These are phyloP conservation scores for Hoplodrina blanda DNA, from an alignment of 2,888 invertebrate species.

Conservation along the genomic window DNA sequence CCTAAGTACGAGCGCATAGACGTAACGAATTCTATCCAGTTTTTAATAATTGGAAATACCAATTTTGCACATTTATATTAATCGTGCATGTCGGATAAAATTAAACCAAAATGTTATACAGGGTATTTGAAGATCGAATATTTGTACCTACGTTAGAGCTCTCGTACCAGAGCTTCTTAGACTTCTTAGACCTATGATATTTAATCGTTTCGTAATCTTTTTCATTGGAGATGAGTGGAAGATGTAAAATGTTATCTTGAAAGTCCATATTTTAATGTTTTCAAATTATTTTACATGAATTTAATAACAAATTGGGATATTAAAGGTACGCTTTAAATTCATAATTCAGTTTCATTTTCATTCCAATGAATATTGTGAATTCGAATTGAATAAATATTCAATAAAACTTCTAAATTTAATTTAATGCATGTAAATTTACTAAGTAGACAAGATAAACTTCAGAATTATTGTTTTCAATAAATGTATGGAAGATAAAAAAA, in stretches of 20 bases:
- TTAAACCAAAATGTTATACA: too few relatives aligned
- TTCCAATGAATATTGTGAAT: neutral
- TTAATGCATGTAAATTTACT: neutral
- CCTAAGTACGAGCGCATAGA: neutral
- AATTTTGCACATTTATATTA: too few relatives aligned
- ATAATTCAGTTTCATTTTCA: neutral
- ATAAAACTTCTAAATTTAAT: conserved; percentile 14
- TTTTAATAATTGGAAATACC: too few relatives aligned
- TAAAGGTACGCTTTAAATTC: neutral
- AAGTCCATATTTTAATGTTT: neutral
- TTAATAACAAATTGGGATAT: neutral
- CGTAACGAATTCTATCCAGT: neutral
- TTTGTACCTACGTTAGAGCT: too few relatives aligned
- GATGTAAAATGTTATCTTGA: too few relatives aligned
- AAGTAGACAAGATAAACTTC: conserved; percentile 15
- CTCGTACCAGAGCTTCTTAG: too few relatives aligned
- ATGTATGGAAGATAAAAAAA: conserved; percentile 18
- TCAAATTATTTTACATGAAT: neutral
- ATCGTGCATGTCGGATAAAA: too few relatives aligned
- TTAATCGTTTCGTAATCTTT: too few relatives aligned
- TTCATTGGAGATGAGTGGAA: too few relatives aligned
- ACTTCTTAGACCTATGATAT: too few relatives aligned
- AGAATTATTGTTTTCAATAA: conserved; percentile 20
- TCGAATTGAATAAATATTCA: conserved; percentile 13
- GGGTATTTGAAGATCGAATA: too few relatives aligned